phyloP scores from a whole-genome alignment of 2,888 invertebrate genomes.

The Lampropteryx suffumata region DNA sequence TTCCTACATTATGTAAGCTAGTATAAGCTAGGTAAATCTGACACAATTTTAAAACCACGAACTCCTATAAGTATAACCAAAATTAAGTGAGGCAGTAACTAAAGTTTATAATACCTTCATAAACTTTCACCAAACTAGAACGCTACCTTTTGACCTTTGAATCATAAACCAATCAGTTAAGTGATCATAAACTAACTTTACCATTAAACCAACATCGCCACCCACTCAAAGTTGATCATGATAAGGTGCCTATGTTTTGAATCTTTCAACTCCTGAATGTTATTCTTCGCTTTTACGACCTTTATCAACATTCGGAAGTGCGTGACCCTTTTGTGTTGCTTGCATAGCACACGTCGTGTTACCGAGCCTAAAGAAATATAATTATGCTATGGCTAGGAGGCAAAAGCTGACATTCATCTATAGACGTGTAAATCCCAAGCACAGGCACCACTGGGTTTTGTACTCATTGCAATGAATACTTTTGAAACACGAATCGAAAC shows the following conservation, averaged over 20 bases:
- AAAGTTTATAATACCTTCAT: neutral
- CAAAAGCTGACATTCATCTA: neutral
- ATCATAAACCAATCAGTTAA: neutral
- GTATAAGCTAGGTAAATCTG: too few species aligned
- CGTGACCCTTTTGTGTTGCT: conserved; percentile 20
- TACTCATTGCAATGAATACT: too few species aligned
- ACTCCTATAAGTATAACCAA: too few species aligned
- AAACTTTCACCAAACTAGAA: too few species aligned
- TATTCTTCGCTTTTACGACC: conserved; percentile 3
- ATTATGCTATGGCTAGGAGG: neutral
- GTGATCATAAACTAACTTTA: conserved; percentile 6
- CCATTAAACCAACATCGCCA: conserved; percentile 5
- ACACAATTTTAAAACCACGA: too few species aligned
- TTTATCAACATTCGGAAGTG: conserved; percentile 14
- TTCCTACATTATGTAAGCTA: neutral
- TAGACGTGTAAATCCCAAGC: too few species aligned
- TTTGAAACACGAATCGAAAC: too few species aligned
- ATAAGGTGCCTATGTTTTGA: conserved; percentile 5
- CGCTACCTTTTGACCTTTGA: neutral
- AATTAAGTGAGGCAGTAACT: neutral
- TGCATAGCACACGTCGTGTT: neutral
- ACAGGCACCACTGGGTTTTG: too few species aligned
- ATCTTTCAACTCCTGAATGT: neutral
- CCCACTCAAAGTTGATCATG: conserved; percentile 11
- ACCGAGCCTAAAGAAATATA: conserved; percentile 10